A percentile compares a stretch with the other conserved stretches of the same genome.
Evolutionary conservation across 1,140 invertebrate species (phyloP).

Genomic region (Zaprionus ornatus): DNA sequence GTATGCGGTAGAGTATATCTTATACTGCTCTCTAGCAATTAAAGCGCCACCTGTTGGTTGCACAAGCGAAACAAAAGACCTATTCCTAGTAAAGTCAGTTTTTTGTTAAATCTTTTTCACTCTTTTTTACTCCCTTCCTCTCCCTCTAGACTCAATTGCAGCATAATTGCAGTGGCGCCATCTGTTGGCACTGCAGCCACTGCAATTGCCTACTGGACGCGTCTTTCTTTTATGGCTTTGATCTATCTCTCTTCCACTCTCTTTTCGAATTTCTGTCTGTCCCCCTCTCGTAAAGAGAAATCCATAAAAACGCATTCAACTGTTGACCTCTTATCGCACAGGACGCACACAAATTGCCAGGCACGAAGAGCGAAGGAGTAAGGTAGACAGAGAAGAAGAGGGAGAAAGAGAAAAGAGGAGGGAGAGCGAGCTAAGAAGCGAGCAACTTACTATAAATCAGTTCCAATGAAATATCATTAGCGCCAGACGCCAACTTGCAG

Average conservation of each 20-base stretch:
- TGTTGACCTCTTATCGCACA: slow-evolving; percentile 35
- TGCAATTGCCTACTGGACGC: not conserved
- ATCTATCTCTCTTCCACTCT: not conserved
- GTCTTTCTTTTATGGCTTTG: not conserved
- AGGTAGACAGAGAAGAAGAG: not conserved
- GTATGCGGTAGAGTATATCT: not conserved
- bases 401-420: slow-evolving; percentile 11
- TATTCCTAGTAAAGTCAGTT: not conserved
- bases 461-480: slow-evolving; percentile 78
- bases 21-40: not conserved
- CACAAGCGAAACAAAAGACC: not conserved
- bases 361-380: slow-evolving; percentile 2
- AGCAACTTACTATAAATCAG: slow-evolving; percentile 69
- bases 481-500: slow-evolving; percentile 36
- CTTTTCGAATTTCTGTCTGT: too few relatives aligned
- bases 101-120: not conserved
- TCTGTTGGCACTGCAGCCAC: not conserved
- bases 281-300: not conserved
- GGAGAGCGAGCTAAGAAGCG: slow-evolving; percentile 9
- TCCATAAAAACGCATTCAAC: slow-evolving; percentile 11
- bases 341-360: slow-evolving; percentile 16
- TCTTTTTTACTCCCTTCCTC: not conserved
- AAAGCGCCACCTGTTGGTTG: not conserved
- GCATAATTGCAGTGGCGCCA: slow-evolving; percentile 3
- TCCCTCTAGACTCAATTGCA: not conserved